Base-by-base conservation (phyloP, 37 sponge, comb jelly and placozoan species). In the Petrosia ficiformis region DNA sequence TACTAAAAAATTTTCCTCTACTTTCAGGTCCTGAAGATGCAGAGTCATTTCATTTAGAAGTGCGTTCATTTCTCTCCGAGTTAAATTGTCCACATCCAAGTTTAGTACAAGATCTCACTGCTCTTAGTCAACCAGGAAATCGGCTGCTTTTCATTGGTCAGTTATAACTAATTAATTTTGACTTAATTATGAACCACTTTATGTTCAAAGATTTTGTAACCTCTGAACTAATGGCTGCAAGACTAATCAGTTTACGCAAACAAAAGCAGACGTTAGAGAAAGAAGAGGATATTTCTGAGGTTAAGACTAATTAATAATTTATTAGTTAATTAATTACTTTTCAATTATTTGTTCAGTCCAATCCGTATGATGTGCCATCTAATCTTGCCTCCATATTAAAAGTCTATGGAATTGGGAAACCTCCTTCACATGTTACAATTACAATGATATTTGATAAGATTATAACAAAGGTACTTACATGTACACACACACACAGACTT, bases 41-140 rank as follows among this genome's bases (percentile, higher is more conserved):
- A 1, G 90, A 88, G 41, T 65, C 89, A 2, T 93, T 93, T 25
- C 60, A 84, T 60, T 40, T 93, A 19, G 93, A 93, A 65, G 24
- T 93, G 39, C 44, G 82, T n/a, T 65, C 73, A 0, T 89, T 93
- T 42, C 79, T 93, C 0, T 65, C 24, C 28, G 93, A 93, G 72
- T 66, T 93, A 25, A 22, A 36, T 16, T 93, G 93, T 67, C 80
- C 76, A 22, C 76, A 88, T 61, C 2, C 30, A 0, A 14, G 30
- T 25, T 77, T 93, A 37, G 52, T 75, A 37, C 1, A 29, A 6
- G 61, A 67, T 43, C 31, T 78, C 35, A 39, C 59, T 2, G 37
- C 72, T n/a, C 69, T 85, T 5, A 44, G 29, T 26, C n/a, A 30
- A 33, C 38, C 29, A 59, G 29, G 60, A 2, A 70, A 67, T 14